A percentile compares a stretch with the other conserved stretches of the same genome.
Conservation (phyloP, 37 sponge, comb jelly and placozoan species). For the Oopsacas minuta region DNA sequence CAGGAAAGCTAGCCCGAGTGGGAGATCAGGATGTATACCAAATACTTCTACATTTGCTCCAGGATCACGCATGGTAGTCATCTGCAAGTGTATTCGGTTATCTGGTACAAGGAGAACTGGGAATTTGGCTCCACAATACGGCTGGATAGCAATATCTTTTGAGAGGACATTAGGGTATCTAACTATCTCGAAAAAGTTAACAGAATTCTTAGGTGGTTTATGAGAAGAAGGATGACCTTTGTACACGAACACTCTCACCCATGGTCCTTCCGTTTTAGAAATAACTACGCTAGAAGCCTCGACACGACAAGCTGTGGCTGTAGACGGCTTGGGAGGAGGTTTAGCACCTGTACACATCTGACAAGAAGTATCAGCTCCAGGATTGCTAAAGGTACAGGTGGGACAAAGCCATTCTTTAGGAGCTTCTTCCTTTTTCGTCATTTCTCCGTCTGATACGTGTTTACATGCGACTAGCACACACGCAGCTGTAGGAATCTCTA, state of each 20-base stretch:
- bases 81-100: conserved; percentile 39
- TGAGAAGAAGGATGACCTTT: conserved; percentile 6
- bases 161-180: conserved; percentile 67
- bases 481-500: conserved; percentile 7
- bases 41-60: conserved; percentile 33
- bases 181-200: conserved; percentile 44
- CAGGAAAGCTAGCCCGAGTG: conserved; percentile 50
- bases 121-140: conserved; percentile 49
- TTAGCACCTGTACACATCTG: not conserved
- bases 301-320: not conserved
- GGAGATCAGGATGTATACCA: conserved; percentile 51
- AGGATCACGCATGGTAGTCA: conserved; percentile 17
- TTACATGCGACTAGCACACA: not conserved
- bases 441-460: not conserved
- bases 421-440: not conserved
- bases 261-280: not conserved
- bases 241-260: conserved; percentile 4
- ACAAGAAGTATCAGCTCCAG: not conserved
- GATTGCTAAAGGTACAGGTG: conserved; percentile 16
- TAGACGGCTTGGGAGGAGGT: not conserved
- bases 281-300: conserved; percentile 11
- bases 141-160: conserved; percentile 25
- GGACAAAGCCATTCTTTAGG: not conserved
- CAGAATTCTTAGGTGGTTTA: conserved; percentile 5
- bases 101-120: conserved; percentile 64